Evolutionary conservation across 2,797 vertebrate genomes (phyloP).

Genomic region (Delichon dasypus): DNA sequence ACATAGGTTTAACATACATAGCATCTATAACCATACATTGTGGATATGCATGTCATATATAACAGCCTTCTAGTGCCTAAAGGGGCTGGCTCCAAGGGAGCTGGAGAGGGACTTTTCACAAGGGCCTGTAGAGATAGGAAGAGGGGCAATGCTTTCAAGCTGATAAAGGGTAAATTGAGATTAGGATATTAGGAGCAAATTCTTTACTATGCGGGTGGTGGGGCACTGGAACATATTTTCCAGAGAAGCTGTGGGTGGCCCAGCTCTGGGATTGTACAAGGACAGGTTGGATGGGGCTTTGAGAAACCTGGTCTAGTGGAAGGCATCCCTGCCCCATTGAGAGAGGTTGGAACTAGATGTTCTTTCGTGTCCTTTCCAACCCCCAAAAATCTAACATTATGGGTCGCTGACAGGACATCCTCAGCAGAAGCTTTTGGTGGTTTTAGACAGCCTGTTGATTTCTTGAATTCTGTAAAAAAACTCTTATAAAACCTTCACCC

Average conservation of each 20-base stretch:
- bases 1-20: background rate
- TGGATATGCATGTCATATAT: background rate
- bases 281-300: background rate
- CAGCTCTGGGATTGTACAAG: background rate
- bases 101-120: background rate
- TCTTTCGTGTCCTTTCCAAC: background rate
- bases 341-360: background rate
- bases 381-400: background rate
- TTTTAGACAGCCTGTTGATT: background rate
- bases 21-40: background rate
- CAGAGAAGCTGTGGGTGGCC: background rate
- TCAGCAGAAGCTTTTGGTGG: background rate
- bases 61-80: background rate
- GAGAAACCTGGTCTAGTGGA: background rate
- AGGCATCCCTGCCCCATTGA: background rate
- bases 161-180: rapidly evolving
- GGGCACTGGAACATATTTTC: background rate
- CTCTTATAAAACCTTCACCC: background rate
- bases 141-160: background rate
- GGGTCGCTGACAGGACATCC: background rate
- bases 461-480: background rate
- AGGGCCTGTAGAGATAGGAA: background rate
- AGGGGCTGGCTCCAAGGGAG: background rate
- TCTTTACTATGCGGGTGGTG: background rate
- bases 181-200: too few relatives aligned